Evolutionary conservation across 2,888 invertebrate genomes (phyloP).

Genomic region (Spilarctia lutea): DNA sequence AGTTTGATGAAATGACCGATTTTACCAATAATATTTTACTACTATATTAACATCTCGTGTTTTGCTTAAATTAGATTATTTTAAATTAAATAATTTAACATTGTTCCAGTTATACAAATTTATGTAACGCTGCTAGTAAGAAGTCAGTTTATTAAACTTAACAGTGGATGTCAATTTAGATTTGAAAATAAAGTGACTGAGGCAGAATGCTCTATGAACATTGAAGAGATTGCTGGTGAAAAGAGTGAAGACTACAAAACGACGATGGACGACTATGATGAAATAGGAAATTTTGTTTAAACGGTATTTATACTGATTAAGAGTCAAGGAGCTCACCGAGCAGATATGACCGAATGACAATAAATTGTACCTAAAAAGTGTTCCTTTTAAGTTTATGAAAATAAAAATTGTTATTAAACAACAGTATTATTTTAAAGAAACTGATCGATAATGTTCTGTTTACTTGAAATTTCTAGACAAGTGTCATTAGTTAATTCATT

Average conservation of each 20-base stretch:
- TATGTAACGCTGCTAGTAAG: conserved; percentile 31
- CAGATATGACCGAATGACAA: too few relatives aligned
- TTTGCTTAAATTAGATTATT: neutral
- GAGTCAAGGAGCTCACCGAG: too few relatives aligned
- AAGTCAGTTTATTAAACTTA: conserved; percentile 20
- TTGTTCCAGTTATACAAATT: conserved; percentile 31
- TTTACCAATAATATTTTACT: too few relatives aligned
- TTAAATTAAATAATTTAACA: neutral
- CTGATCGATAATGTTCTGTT: neutral
- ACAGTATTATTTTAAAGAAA: neutral
- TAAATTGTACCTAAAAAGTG: neutral
- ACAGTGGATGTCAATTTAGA: conserved; percentile 9
- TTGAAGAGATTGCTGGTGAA: neutral
- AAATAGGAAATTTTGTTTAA: neutral
- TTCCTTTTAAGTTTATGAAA: neutral
- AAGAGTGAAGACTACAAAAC: neutral
- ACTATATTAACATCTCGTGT: neutral
- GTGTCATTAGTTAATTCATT: neutral
- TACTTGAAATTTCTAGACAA: neutral
- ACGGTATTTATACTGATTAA: neutral
- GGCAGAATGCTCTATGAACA: conserved; percentile 13
- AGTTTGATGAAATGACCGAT: too few relatives aligned
- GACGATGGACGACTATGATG: neutral
- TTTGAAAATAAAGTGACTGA: conserved; percentile 28
- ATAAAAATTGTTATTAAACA: neutral